Conservation (phyloP, 2,888 invertebrate species). For the Lithophane socia region DNA sequence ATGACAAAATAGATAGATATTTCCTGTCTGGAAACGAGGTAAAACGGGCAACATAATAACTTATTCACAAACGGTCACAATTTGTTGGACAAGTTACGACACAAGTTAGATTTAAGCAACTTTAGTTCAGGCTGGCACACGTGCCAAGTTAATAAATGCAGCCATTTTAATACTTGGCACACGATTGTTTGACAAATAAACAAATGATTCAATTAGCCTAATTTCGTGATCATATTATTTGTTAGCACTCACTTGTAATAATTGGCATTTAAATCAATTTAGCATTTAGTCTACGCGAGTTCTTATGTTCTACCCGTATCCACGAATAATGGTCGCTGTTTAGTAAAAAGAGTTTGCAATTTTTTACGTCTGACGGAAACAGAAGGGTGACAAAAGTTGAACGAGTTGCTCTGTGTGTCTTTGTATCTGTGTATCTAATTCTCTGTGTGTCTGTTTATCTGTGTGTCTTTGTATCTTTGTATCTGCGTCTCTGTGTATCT, state of each 20-base stretch:
- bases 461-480: too few species aligned
- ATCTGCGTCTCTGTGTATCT: too few species aligned
- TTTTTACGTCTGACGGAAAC: too few species aligned
- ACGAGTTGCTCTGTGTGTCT: too few species aligned
- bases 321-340: background rate
- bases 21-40: constrained; percentile 34
- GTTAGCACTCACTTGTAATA: background rate
- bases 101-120: background rate
- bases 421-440: too few species aligned
- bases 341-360: too few species aligned
- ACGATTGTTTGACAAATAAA: constrained; percentile 49
- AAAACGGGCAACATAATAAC: constrained; percentile 28
- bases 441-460: too few species aligned
- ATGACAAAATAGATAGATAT: constrained; percentile 39
- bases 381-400: too few species aligned
- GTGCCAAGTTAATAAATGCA: constrained; percentile 36
- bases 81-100: constrained; percentile 38
- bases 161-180: constrained; percentile 37
- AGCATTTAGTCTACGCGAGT: background rate
- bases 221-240: constrained; percentile 26
- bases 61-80: constrained; percentile 33
- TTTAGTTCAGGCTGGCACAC: constrained; percentile 1
- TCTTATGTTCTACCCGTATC: background rate
- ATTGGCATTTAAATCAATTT: background rate
- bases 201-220: constrained; percentile 35